Percentiles rank a stretch among this genome's conserved stretches.
phyloP scores from a whole-genome alignment of 2,113 vertebrate species.

The Bostrychus sinensis region DNA sequence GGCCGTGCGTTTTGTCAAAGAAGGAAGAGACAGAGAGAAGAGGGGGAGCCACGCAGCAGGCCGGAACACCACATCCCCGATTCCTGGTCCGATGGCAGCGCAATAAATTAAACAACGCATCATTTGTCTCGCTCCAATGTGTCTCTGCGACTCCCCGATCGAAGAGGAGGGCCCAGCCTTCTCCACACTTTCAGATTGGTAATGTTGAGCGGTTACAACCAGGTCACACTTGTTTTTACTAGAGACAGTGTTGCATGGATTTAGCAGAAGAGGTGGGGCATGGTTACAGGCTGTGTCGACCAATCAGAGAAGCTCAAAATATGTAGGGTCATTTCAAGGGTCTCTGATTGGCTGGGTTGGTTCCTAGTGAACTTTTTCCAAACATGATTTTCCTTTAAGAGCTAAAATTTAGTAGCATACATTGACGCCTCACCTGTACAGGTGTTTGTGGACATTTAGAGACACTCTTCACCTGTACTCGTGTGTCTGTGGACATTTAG shows the following conservation, averaged over 20 bases:
- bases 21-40: conserved; percentile 52
- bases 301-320: conserved; percentile 2
- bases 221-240: conserved; percentile 38
- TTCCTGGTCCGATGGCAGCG: conserved; percentile 63
- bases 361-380: not conserved
- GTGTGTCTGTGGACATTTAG: too few species aligned
- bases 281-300: conserved; percentile 18
- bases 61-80: conserved; percentile 70
- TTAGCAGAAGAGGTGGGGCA: conserved; percentile 18
- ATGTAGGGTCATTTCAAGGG: conserved; percentile 2
- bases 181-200: conserved; percentile 47
- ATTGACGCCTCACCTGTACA: too few species aligned
- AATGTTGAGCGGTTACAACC: conserved; percentile 32
- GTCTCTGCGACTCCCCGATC: conserved; percentile 66
- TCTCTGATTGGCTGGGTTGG: conserved; percentile 28
- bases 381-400: too few species aligned
- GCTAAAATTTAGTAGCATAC: too few species aligned
- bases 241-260: conserved; percentile 29
- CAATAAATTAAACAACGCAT: conserved; percentile 73
- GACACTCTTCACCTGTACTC: too few species aligned
- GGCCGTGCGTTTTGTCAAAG: conserved; percentile 45
- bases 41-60: conserved; percentile 40
- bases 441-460: too few species aligned
- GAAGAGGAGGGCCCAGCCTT: conserved; percentile 51
- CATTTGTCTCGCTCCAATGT: conserved; percentile 76